These are phyloP conservation scores for Eueremaeus valkanovi DNA, from an alignment of 2,888 invertebrate species.

Conservation along the genomic window DNA sequence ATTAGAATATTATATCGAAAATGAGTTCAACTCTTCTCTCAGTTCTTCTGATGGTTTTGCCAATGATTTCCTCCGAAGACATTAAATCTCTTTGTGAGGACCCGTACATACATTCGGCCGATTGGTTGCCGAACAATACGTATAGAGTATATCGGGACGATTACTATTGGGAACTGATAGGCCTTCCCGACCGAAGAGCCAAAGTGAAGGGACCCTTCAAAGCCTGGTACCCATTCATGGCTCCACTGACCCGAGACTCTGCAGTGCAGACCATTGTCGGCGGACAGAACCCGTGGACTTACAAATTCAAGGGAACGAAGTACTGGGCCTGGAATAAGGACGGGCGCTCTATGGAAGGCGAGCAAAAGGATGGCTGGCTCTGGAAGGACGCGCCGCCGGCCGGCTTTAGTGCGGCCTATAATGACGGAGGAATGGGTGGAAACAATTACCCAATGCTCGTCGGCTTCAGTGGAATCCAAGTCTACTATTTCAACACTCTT, in stretches of 20 bases:
- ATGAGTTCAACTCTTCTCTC: no score
- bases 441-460: neutral
- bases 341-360: neutral
- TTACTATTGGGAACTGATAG: neutral
- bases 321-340: neutral
- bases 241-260: neutral
- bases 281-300: neutral
- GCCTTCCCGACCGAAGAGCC: neutral
- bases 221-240: neutral
- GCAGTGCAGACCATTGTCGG: neutral
- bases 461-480: neutral
- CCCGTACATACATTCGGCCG: neutral
- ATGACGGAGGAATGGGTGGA: neutral
- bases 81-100: neutral
- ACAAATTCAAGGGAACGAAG: neutral
- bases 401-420: neutral
- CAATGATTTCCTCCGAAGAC: no score
- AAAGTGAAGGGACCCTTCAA: neutral
- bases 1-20: no score
- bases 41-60: no score
- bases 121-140: neutral
- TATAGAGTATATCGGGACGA: neutral
- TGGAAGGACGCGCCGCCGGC: neutral
- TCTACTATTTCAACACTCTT: neutral
- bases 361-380: neutral